Evolutionary conservation across 2,797 vertebrate species (phyloP), one percentile per base, ranked within the genome.

Genomic region (Falco rusticolus): DNA sequence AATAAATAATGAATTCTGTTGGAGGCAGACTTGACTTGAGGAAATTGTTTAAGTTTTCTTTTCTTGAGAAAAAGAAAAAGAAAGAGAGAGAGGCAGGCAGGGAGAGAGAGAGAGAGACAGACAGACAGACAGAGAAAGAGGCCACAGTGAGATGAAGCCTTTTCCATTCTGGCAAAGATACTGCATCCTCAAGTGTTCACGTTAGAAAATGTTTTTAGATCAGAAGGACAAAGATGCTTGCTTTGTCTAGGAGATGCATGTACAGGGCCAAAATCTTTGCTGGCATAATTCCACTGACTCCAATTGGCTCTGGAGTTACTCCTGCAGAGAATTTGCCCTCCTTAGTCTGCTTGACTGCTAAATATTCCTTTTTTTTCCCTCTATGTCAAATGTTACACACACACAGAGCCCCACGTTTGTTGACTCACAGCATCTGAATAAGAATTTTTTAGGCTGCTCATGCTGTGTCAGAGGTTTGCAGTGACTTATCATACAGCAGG

Each of bases 1-100:
- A 96, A 97, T 97, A 97, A 97, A 95, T 96, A 96, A 96, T 97
- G 83, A 92, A 98, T 98, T 98, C 97, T 97, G 98, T 98, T 97
- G 98, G 98, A 99, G 99, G 98, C 99, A 98, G 98, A 98, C 99
- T 98, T 99, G 98, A 98, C 99, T 99, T 99, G 98, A 99, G 98
- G 81, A 96, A 90, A 96, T 89, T 90, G 34, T 76, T 93, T 43
- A 53, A 76, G 31, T 18, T 31, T 43, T 87, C 84, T 84, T 74
- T 76, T 74, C 22, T 78, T 13, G 43, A 47, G 80, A 64, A 34
- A 34, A 34, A 47, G 11, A 84, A 17, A 74, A 64, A 54, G 16
- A 86, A 63, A 69, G 5, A 69, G 2, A 51, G 8, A 85, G 45
- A 87, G 9, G 56, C 68, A 60, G 13, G 65, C 39, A 48, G 4